Base-by-base conservation (phyloP, 2,113 vertebrate species). In the Calyptommatus sinebrachiatus region DNA sequence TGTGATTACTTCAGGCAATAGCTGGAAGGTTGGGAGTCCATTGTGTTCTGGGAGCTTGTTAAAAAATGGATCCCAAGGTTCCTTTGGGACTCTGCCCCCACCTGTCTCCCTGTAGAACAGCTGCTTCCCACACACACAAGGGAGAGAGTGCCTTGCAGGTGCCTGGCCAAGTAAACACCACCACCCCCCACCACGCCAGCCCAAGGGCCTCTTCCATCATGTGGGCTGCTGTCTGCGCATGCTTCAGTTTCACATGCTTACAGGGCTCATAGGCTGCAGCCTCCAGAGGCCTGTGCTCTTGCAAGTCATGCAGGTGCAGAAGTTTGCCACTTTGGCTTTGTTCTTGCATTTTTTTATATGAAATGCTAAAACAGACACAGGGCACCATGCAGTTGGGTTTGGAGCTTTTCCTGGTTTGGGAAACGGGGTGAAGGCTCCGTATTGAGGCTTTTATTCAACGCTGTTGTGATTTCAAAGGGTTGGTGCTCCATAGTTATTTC, bases 371-470 rank as follows among this genome's bases (percentile, higher is more conserved):
- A 65, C 12, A 16, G 65, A 24, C 61, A 21, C 28, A 20, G 16
- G 28, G 3, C 53, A 22, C 50, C 22, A 31, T 50, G 45, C 75
- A 62, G 50, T 35, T 7, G 10, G 4, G 29, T 35, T 74, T 21
- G 26, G 5, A 16, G 2, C 14, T 10, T 28, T 62, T 61, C 46
- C 70, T 35, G 63, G 20, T 28, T 29, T 66, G 12, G 8, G 22
- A 46, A 69, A 69, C 12, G 28, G 31, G 60, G 26, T 70, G 61
- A 70, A 73, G 79, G 72, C 65, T 75, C 26, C 46, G 4, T 46
- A n/a, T 48, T 61, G n/a, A 46, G 26, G 79, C 79, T 76, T 75
- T 75, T 75, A 61, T 20, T 57, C 18, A 57, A 48, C 31, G 48
- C 26, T 29, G 24, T 70, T 60, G 50, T 71, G 50, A 11, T 4